These are phyloP conservation scores for Lysiphlebus fabarum DNA, from an alignment of 1,140 invertebrate genomes.

Conservation along the genomic window DNA sequence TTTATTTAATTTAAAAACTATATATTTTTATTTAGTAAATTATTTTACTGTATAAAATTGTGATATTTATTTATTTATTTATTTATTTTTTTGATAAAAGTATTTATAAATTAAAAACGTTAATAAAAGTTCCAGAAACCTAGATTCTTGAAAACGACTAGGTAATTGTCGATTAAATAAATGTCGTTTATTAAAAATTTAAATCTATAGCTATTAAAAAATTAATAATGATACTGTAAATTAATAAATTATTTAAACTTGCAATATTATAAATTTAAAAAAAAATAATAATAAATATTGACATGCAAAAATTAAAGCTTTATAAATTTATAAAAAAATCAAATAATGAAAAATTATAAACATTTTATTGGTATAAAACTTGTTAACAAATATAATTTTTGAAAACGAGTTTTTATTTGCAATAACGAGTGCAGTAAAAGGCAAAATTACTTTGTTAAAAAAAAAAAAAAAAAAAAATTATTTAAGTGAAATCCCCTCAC, in stretches of 20 bases:
- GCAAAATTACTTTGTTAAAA: too few species aligned
- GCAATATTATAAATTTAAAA: too few species aligned
- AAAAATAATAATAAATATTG: too few species aligned
- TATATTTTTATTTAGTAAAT: too few species aligned
- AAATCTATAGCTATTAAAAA: too few species aligned
- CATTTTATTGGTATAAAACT: constrained; percentile 29
- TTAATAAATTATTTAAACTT: too few species aligned
- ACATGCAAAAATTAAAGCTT: too few species aligned
- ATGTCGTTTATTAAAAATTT: constrained; percentile 33
- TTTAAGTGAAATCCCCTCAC: constrained; percentile 36
- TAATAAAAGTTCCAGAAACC: constrained; percentile 32
- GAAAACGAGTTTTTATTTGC: too few species aligned
- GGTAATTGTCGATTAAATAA: constrained; percentile 11
- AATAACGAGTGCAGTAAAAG: too few species aligned
- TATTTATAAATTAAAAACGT: not conserved
- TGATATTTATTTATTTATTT: constrained; percentile 7
- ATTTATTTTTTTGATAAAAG: constrained; percentile 5
- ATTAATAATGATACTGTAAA: too few species aligned
- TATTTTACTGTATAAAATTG: not conserved
- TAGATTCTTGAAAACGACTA: constrained; percentile 25
- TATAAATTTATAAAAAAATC: too few species aligned
- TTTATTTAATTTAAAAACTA: not conserved
- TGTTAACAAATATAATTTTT: not conserved
- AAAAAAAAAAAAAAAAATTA: constrained; percentile 1
- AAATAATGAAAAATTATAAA: too few species aligned